phyloP scores from a whole-genome alignment of 2,797 vertebrate species.

The Poeciliopsis gracilis region DNA sequence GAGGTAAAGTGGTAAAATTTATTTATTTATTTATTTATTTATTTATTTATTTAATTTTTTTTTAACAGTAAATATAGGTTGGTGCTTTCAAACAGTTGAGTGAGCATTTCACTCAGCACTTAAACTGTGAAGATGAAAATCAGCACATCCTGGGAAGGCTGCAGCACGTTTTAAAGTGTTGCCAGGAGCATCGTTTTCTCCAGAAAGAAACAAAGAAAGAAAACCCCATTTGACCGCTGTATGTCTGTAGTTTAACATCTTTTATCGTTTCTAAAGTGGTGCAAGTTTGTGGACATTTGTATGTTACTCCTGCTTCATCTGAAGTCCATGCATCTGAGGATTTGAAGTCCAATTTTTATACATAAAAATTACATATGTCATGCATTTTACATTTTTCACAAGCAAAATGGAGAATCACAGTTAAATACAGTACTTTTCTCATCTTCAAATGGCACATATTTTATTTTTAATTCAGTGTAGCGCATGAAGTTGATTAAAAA shows the following conservation, averaged over 20 bases:
- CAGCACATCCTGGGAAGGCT: not conserved
- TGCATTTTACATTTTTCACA: not conserved
- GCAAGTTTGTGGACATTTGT: not conserved
- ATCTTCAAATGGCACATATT: not conserved
- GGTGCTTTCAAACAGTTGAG: not conserved
- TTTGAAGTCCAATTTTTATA: too few relatives aligned
- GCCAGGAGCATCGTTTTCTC: not conserved
- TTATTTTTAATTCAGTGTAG: not conserved
- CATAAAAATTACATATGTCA: not conserved
- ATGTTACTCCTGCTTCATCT: not conserved
- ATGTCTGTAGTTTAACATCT: not conserved
- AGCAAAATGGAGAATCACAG: not conserved
- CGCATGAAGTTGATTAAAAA: not conserved
- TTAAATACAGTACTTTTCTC: not conserved
- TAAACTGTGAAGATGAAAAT: slow-evolving; percentile 5
- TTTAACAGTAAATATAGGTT: not conserved
- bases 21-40: too few relatives aligned
- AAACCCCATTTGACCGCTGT: not conserved
- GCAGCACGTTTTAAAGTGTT: not conserved
- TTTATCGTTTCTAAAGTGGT: not conserved
- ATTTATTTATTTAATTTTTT: not conserved
- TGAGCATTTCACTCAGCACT: not conserved
- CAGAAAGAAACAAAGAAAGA: too few relatives aligned
- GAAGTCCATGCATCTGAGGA: not conserved
- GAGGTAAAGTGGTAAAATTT: not conserved